phyloP scores from a whole-genome alignment of 2,888 invertebrate genomes.

The Notodonta ziczac region DNA sequence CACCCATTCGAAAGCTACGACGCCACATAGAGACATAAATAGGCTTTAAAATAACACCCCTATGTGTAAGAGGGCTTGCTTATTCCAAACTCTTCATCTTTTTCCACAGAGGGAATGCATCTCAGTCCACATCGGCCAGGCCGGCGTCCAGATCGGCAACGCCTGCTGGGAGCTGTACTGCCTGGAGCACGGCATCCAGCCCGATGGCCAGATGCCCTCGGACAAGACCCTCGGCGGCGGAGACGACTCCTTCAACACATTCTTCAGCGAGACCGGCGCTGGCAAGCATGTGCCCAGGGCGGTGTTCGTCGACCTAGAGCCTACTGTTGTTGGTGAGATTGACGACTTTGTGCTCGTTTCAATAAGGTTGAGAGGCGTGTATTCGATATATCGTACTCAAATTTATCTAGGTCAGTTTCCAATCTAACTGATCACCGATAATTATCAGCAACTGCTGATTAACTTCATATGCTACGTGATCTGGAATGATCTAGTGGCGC shows the following conservation, averaged over 20 bases:
- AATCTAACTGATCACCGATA: too few species aligned
- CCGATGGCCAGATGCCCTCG: conserved; percentile 94
- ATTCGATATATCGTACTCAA: too few species aligned
- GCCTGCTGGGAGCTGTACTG: conserved; percentile 95
- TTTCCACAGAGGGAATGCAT: conserved; percentile 91
- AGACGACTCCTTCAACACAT: conserved; percentile 91
- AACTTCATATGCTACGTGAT: too few species aligned
- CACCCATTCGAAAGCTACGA: too few species aligned
- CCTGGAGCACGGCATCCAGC: conserved; percentile 93
- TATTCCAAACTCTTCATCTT: background rate
- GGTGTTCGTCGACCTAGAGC: conserved; percentile 96
- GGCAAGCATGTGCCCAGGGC: conserved; percentile 95
- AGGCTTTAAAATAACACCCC: too few species aligned
- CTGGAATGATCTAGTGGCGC: too few species aligned
- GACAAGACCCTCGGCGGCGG: conserved; percentile 90
- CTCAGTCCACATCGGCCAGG: conserved; percentile 94
- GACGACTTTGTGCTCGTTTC: too few species aligned
- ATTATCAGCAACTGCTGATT: too few species aligned
- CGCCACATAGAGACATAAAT: too few species aligned
- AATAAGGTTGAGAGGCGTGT: too few species aligned
- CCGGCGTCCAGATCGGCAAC: conserved; percentile 94
- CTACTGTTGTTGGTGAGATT: conserved; percentile 93
- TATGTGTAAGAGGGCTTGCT: too few species aligned
- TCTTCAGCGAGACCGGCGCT: conserved; percentile 90
- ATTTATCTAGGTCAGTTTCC: too few species aligned